Percentiles rank a stretch among this genome's conserved stretches.
phyloP scores from a whole-genome alignment of 2,797 vertebrate species.

The Hoplostethus mediterraneus region DNA sequence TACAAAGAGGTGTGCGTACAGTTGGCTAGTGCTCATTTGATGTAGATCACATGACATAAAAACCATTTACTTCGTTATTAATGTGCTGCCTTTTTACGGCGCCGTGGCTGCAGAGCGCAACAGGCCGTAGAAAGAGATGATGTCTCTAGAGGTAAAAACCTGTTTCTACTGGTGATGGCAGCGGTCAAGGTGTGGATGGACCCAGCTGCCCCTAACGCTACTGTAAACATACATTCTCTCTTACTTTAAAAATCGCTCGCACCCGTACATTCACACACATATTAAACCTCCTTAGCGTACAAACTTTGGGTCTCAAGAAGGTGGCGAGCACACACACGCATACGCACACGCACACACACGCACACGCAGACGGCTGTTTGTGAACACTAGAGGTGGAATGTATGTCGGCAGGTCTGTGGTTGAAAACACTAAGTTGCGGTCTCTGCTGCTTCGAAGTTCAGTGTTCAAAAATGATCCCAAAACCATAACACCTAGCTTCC shows the following conservation, averaged over 20 bases:
- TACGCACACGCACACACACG: conserved; percentile 7
- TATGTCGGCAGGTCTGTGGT: conserved; percentile 61
- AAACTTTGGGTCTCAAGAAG: conserved; percentile 63
- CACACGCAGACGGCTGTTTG: not conserved
- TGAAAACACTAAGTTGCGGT: conserved; percentile 79
- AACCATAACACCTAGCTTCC: conserved; percentile 62
- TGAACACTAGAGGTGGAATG: conserved; percentile 73
- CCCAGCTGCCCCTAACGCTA: conserved; percentile 59
- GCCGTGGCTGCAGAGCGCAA: conserved; percentile 55
- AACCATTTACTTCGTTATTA: conserved; percentile 43
- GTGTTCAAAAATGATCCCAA: conserved; percentile 75
- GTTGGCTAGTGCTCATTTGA: conserved; percentile 73
- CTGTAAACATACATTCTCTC: conserved; percentile 67
- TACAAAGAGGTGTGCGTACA: conserved; percentile 80
- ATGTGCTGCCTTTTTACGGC: conserved; percentile 57
- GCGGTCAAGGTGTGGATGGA: conserved; percentile 59
- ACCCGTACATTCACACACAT: conserved; percentile 53
- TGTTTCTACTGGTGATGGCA: conserved; percentile 60
- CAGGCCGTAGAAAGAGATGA: conserved; percentile 63
- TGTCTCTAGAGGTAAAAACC: conserved; percentile 72
- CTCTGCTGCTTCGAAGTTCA: conserved; percentile 74
- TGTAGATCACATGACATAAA: conserved; percentile 59
- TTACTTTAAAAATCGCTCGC: conserved; percentile 65
- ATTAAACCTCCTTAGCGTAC: conserved; percentile 55
- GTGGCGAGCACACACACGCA: conserved; percentile 52